Conservation (phyloP, 2,797 vertebrate genomes). For the Chaetophractus vellerosus region DNA sequence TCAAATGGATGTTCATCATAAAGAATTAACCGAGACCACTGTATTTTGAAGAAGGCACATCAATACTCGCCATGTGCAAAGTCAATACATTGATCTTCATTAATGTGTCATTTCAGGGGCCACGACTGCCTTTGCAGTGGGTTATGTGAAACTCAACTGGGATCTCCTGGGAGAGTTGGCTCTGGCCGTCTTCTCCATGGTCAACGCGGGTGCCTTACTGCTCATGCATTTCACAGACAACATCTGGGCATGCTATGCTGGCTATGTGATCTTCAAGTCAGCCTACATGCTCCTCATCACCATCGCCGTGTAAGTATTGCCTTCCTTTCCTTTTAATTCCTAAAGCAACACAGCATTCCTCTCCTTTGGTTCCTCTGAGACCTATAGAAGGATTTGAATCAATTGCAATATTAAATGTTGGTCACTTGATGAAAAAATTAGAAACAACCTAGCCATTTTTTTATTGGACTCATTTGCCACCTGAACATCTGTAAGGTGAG, state of each 20-base stretch:
- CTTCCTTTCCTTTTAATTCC: neutral
- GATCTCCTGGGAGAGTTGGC: slow-evolving; percentile 91
- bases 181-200: slow-evolving; percentile 90
- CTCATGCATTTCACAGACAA: slow-evolving; percentile 90
- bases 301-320: slow-evolving; percentile 94
- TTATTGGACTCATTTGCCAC: neutral
- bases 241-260: slow-evolving; percentile 92
- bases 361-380: neutral
- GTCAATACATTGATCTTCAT: neutral
- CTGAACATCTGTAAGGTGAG: neutral
- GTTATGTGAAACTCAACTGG: slow-evolving; percentile 92
- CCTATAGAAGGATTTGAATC: neutral
- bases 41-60: neutral
- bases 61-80: fast-evolving
- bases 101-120: slow-evolving; percentile 88
- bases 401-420: neutral
- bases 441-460: neutral
- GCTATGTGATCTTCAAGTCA: slow-evolving; percentile 93
- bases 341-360: neutral
- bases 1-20: too few relatives aligned
- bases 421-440: neutral
- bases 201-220: slow-evolving; percentile 89
- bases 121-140: slow-evolving; percentile 90
- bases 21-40: neutral
- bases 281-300: slow-evolving; percentile 97